Base-by-base conservation (phyloP, 2,797 vertebrate genomes). In the Crenichthys baileyi region DNA sequence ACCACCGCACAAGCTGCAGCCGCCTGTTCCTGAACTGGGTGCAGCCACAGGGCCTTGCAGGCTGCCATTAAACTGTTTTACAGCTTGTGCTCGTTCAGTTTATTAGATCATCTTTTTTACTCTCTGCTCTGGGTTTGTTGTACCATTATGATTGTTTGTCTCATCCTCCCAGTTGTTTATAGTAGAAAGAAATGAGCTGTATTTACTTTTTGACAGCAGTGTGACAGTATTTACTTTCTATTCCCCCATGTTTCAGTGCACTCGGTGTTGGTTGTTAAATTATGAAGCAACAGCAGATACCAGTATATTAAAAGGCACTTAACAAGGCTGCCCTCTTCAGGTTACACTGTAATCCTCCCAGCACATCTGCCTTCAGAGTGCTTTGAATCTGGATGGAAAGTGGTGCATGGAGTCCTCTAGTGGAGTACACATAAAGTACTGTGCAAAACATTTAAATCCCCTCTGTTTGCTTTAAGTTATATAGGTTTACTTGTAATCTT, bases 361-460 rank as follows among this genome's bases (percentile, higher is more conserved):
- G 15, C 86, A 89, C 79, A 83, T 91, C 86, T 83, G 89, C 78
- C 85, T 78, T 58, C 70, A 79, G 65, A 78, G 70, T 58, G 73
- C 72, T 53, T 44, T 76, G 67, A 48, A 12, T 60, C 44, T 0
- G 48, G 70, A 70, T 39, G 77, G 75, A 85, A 51, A 79, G 79
- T 80, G 90, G 87, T 82, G 82, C 86, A 84, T 46, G 76, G 90
- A 81, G 92, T 83, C 93, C 93, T 93, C 94, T 95, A 87, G 91
- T 91, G 95, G 93, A 84, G 36, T n/a, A 75, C 46, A 73, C 29
- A 36, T 24, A 29, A 77, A 7, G 26, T 60, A 44, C 68, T 76
- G 36, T 61, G 50, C 16, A 51, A 12, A 51, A 18, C 13, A 15
- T 51, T 51, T 51, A 5, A 51, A 51, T 16, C 13, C 13, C 3